Evolutionary conservation across 2,888 invertebrate species (phyloP).

Genomic region (Sepiola atlantica): DNA sequence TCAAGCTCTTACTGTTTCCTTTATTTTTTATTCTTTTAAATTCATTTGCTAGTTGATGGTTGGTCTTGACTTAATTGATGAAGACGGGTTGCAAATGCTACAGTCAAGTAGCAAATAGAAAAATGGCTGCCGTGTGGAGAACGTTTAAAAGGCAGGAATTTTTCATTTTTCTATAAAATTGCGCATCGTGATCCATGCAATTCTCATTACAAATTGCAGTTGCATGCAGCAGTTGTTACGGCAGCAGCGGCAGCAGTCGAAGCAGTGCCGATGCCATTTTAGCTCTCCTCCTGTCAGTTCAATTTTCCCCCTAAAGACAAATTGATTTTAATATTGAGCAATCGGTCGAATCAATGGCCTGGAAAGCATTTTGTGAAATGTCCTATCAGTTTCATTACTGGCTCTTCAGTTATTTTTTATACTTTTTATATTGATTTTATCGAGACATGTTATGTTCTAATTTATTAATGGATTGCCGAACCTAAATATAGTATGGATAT

Average conservation of each 20-base stretch:
- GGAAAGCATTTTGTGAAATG: neutral
- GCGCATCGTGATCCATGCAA: neutral
- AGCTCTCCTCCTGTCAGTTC: conserved; percentile 5
- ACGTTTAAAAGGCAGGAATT: neutral
- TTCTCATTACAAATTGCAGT: neutral
- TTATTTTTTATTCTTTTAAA: neutral
- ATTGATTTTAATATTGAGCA: neutral
- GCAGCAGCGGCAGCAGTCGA: neutral
- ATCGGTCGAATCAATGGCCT: neutral
- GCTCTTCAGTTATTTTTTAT: neutral
- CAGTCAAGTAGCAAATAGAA: neutral
- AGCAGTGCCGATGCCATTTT: neutral
- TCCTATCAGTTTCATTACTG: neutral
- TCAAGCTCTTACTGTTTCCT: neutral
- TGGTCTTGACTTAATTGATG: neutral
- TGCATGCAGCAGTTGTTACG: neutral
- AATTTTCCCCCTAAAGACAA: neutral
- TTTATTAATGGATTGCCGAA: neutral
- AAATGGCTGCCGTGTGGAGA: neutral
- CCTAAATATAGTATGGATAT: neutral
- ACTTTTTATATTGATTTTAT: neutral
- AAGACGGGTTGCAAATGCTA: neutral
- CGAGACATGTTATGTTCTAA: neutral
- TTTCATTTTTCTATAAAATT: neutral
- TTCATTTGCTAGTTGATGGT: neutral